phyloP scores from a whole-genome alignment of 1,140 invertebrate genomes.

The Rhagoletis zephyria region DNA sequence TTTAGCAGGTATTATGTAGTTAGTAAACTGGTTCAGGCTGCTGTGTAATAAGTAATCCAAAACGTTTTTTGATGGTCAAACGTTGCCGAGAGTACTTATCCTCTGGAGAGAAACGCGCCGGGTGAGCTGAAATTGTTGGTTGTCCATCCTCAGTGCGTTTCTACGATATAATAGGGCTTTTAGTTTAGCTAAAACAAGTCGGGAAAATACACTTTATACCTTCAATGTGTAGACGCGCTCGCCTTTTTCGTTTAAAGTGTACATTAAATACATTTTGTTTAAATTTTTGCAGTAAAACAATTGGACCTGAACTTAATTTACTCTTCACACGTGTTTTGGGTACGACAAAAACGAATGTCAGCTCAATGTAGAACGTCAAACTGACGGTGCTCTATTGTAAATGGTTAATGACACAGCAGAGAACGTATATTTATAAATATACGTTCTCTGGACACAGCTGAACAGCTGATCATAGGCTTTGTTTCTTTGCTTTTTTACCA shows the following conservation, averaged over 20 bases:
- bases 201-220: slow-evolving; percentile 73
- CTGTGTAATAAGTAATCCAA: slow-evolving; percentile 90
- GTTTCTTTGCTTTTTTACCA: too few species aligned
- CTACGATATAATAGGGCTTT: slow-evolving; percentile 72
- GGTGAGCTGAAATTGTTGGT: slow-evolving; percentile 91
- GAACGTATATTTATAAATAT: too few species aligned
- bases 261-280: slow-evolving; percentile 82
- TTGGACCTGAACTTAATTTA: background rate
- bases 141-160: slow-evolving; percentile 83
- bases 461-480: too few species aligned
- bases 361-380: background rate
- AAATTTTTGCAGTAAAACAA: background rate
- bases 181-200: background rate
- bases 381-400: background rate
- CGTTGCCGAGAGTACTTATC: slow-evolving; percentile 94
- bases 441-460: too few species aligned
- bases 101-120: slow-evolving; percentile 95
- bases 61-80: slow-evolving; percentile 91
- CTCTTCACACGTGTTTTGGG: slow-evolving; percentile 22
- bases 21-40: slow-evolving; percentile 82
- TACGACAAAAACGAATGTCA: background rate
- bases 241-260: slow-evolving; percentile 81
- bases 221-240: slow-evolving; percentile 83
- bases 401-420: background rate
- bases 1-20: slow-evolving; percentile 56